Conservation (phyloP, 2,113 vertebrate genomes). For the Lagopus muta region DNA sequence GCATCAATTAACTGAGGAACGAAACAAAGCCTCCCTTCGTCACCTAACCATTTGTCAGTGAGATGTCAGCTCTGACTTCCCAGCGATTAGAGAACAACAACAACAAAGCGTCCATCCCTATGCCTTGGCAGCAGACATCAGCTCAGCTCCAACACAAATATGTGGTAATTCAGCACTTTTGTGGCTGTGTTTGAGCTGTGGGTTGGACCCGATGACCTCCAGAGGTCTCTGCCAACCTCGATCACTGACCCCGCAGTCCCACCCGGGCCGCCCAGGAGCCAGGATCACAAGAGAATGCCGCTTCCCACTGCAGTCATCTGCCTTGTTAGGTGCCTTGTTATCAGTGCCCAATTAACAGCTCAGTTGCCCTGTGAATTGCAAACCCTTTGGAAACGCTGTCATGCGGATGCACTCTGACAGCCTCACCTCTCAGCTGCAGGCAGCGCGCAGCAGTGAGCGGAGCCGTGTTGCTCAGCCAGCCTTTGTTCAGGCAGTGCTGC, state of each 20-base stretch:
- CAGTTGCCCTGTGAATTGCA: background rate
- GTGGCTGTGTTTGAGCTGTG: background rate
- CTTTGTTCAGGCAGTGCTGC: slow-evolving; percentile 88
- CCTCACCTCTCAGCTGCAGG: fast-evolving
- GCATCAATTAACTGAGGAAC: background rate
- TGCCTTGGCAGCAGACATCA: background rate
- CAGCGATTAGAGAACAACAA: background rate
- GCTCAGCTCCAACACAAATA: background rate
- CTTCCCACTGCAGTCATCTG: background rate
- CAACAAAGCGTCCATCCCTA: background rate
- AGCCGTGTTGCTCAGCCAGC: slow-evolving; percentile 27
- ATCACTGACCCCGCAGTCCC: background rate
- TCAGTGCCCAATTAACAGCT: background rate
- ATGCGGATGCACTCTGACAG: background rate
- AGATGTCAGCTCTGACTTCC: background rate
- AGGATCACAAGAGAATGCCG: fast-evolving
- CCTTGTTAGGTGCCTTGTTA: background rate
- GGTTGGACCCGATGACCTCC: background rate
- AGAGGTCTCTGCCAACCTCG: background rate
- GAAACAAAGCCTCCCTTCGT: background rate
- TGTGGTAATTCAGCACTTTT: background rate
- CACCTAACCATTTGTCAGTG: background rate
- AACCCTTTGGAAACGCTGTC: background rate
- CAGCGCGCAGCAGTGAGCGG: background rate
- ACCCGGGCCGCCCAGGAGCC: background rate